These are phyloP conservation scores for Hoplias malabaricus DNA, from an alignment of 2,113 vertebrate species.

Conservation along the genomic window DNA sequence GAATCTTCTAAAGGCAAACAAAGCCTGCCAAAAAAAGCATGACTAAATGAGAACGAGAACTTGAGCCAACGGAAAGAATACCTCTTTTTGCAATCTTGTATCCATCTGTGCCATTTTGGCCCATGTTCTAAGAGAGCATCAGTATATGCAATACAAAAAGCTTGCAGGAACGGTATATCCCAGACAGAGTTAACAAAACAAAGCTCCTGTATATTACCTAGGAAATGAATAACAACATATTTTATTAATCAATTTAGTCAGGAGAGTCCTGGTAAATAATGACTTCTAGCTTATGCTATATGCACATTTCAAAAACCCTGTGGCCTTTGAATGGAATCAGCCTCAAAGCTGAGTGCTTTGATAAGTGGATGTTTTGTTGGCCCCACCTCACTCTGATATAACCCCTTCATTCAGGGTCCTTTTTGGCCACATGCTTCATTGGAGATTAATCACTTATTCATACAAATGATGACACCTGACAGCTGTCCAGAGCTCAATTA, in stretches of 20 bases:
- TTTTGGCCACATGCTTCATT: background rate
- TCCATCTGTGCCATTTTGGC: background rate
- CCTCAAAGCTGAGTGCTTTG: too few relatives aligned
- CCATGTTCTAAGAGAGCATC: background rate
- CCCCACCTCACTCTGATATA: background rate
- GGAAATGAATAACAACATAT: too few relatives aligned
- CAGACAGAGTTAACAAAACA: too few relatives aligned
- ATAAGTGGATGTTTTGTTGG: too few relatives aligned
- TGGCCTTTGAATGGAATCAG: too few relatives aligned
- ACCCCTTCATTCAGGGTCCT: background rate
- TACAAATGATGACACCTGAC: slow-evolving; percentile 1
- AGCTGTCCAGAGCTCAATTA: background rate
- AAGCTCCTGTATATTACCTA: too few relatives aligned
- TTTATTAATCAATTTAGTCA: too few relatives aligned
- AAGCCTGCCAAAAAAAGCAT: background rate
- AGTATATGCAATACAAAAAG: background rate
- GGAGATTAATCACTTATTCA: background rate
- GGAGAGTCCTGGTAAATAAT: too few relatives aligned
- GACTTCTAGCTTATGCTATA: too few relatives aligned
- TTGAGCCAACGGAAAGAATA: background rate
- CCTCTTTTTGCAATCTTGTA: background rate
- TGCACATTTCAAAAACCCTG: too few relatives aligned
- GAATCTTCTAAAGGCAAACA: background rate
- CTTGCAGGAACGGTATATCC: too few relatives aligned
- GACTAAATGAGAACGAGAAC: background rate